These are phyloP conservation scores for Pocillopora grandis DNA, from an alignment of 92 coral and sea anemone species.

Conservation along the genomic window DNA sequence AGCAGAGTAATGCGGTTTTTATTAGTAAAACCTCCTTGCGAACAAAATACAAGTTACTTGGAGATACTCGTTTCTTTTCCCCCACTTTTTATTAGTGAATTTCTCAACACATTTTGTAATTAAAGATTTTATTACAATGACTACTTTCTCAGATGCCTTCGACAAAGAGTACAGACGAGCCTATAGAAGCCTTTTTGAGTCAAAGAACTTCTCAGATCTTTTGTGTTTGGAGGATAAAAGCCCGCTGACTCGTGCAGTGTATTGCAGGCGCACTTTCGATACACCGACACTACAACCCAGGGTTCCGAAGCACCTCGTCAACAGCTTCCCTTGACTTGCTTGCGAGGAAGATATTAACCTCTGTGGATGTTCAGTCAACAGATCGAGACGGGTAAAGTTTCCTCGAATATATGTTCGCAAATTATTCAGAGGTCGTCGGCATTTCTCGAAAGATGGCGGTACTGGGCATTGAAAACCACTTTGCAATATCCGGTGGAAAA, in stretches of 20 bases:
- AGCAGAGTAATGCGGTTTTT: not conserved
- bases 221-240: conserved; percentile 79
- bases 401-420: not conserved
- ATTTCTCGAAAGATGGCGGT: not conserved
- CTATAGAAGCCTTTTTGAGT: conserved; percentile 60
- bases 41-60: too few relatives aligned
- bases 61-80: too few relatives aligned
- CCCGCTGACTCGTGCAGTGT: conserved; percentile 67
- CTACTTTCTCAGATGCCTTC: conserved; percentile 72
- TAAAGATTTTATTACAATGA: not conserved
- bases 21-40: not conserved
- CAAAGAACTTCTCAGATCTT: conserved; percentile 64
- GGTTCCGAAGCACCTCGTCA: conserved; percentile 75
- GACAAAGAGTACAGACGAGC: conserved; percentile 95
- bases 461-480: too few relatives aligned
- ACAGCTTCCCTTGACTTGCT: conserved; percentile 27
- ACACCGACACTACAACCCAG: conserved; percentile 88
- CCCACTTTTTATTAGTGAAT: too few relatives aligned
- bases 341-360: not conserved
- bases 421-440: not conserved
- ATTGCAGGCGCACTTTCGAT: conserved; percentile 82
- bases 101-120: too few relatives aligned
- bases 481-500: too few relatives aligned
- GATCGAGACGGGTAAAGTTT: not conserved
- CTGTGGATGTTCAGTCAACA: not conserved